These are phyloP conservation scores for Arctia plantaginis DNA, from an alignment of 2,888 invertebrate genomes.

Conservation along the genomic window DNA sequence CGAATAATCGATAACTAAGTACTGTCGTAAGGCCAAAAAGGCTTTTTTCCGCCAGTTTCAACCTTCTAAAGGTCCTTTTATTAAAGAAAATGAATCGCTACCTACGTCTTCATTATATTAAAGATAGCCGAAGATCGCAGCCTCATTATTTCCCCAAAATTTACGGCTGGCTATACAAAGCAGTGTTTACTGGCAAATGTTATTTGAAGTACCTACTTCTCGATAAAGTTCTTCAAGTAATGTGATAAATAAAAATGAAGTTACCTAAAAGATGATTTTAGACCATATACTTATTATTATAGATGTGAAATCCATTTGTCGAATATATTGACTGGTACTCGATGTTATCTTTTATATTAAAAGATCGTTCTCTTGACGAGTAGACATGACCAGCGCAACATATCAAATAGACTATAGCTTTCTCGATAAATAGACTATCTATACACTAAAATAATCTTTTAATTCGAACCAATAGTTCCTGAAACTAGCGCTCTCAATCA, in stretches of 20 bases:
- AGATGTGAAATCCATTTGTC: too few relatives aligned
- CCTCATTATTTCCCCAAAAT: background rate
- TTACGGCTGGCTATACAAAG: slow-evolving; percentile 4
- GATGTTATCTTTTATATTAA: too few relatives aligned
- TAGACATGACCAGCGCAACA: too few relatives aligned
- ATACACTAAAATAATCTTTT: too few relatives aligned
- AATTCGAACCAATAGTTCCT: too few relatives aligned
- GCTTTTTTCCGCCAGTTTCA: slow-evolving; percentile 8
- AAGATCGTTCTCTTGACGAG: too few relatives aligned
- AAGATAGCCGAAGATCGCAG: slow-evolving; percentile 17
- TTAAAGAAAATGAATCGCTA: slow-evolving; percentile 35
- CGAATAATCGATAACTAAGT: slow-evolving; percentile 23
- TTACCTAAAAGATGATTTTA: too few relatives aligned
- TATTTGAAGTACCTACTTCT: background rate
- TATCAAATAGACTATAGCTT: too few relatives aligned
- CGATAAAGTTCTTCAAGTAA: background rate
- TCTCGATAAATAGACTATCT: too few relatives aligned
- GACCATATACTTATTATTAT: too few relatives aligned
- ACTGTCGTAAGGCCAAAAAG: slow-evolving; percentile 21
- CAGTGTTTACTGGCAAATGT: background rate
- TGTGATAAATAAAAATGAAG: background rate
- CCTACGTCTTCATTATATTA: slow-evolving; percentile 33
- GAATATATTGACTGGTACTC: too few relatives aligned
- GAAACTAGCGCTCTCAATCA: too few relatives aligned
- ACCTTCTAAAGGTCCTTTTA: slow-evolving; percentile 23